A percentile compares a stretch with the other conserved stretches of the same genome.
Conservation (phyloP, 2,113 vertebrate genomes). For the Myrmophylax atrothorax region DNA sequence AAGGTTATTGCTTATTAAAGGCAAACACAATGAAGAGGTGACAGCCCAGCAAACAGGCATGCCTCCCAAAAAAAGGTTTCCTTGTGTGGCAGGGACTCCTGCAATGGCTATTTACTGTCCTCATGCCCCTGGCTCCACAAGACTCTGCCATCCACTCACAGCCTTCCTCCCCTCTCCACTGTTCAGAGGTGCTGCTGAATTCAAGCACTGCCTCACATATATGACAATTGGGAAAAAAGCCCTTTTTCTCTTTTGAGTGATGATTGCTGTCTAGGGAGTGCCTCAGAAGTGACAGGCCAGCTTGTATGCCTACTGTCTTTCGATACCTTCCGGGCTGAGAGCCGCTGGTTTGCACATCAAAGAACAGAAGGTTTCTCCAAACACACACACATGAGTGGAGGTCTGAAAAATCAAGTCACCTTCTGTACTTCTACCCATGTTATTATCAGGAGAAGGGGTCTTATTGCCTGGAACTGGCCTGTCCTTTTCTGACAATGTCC, state of each 20-base stretch:
- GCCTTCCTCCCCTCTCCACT: background rate
- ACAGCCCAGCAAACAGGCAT: background rate
- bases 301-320: background rate
- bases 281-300: background rate
- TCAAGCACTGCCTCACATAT: background rate
- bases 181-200: background rate
- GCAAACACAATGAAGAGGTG: background rate
- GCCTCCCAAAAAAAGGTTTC: background rate
- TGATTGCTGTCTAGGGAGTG: background rate
- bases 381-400: background rate
- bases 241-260: background rate
- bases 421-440: background rate
- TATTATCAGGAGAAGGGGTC: background rate
- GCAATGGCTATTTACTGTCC: accelerated
- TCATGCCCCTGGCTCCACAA: background rate
- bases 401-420: background rate
- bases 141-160: background rate
- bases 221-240: accelerated
- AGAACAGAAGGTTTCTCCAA: background rate
- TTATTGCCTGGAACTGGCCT: background rate
- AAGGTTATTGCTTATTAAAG: background rate
- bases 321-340: background rate
- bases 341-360: background rate
- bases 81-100: background rate
- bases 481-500: background rate